A percentile compares a stretch with the other conserved stretches of the same genome.
Evolutionary conservation across 2,113 vertebrate genomes (phyloP).

Genomic region (Odobenus rosmarus): DNA sequence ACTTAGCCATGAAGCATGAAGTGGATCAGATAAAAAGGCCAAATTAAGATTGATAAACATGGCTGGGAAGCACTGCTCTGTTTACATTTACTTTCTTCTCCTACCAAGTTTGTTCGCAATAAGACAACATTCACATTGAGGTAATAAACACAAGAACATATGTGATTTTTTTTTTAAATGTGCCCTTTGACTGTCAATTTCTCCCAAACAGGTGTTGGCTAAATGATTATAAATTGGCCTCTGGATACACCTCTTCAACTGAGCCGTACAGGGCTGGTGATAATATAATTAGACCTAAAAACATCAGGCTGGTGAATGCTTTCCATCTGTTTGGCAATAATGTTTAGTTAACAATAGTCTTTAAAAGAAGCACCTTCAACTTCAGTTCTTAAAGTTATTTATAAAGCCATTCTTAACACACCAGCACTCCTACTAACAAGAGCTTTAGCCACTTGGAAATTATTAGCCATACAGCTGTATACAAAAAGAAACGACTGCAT

Average conservation of each 20-base stretch:
- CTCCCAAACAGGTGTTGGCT: slow-evolving; percentile 99
- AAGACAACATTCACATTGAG: slow-evolving; percentile 86
- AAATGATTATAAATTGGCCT: slow-evolving; percentile 99
- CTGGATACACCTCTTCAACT: slow-evolving; percentile 96
- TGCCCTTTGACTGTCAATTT: slow-evolving; percentile 94
- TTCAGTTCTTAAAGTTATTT: slow-evolving; percentile 91
- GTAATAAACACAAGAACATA: slow-evolving; percentile 90
- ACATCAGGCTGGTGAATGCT: slow-evolving; percentile 95
- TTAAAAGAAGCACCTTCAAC: slow-evolving; percentile 93
- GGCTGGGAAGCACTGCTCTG: slow-evolving; percentile 49
- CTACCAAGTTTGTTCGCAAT: slow-evolving; percentile 84
- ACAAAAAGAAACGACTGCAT: slow-evolving; percentile 85
- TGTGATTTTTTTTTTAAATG: slow-evolving; percentile 89
- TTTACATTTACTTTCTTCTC: slow-evolving; percentile 79
- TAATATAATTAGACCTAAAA: slow-evolving; percentile 99
- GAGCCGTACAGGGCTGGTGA: slow-evolving; percentile 93
- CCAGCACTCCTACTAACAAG: slow-evolving; percentile 88
- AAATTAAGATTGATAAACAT: slow-evolving; percentile 72
- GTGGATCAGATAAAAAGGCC: slow-evolving; percentile 56
- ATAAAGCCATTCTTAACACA: slow-evolving; percentile 88
- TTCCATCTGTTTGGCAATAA: slow-evolving; percentile 98
- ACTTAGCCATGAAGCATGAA: slow-evolving; percentile 52
- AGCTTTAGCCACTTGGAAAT: slow-evolving; percentile 90
- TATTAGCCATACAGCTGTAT: slow-evolving; percentile 86
- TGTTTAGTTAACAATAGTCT: slow-evolving; percentile 93